Base-by-base conservation (phyloP, 2,113 vertebrate species). In the Petrocephalus zakoni region DNA sequence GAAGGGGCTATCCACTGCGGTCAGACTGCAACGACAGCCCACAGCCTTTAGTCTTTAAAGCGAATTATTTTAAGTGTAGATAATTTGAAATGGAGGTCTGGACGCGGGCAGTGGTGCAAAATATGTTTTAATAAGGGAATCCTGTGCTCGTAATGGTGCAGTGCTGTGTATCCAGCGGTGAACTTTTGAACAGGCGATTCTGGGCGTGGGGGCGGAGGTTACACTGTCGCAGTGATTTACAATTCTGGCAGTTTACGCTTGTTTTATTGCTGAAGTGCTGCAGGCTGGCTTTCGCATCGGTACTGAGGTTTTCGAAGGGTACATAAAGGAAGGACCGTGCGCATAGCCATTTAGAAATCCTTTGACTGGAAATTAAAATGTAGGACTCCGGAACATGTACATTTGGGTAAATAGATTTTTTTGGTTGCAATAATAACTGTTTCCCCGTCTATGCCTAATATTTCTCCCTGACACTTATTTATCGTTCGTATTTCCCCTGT, bases 201-300 rank as follows among this genome's bases (percentile, higher is more conserved):
- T 78, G 72, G 81, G 81, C 81, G 46, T 47, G 37, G 81, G 81
- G 37, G 81, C 37, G 46, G 68, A 42, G 81, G 81, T 83, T 47
- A 83, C 81, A 42, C 46, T 83, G 81, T 83, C 81, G 81, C 81
- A 83, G 81, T 83, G 46, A 83, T 83, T 83, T 83, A 83, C 81
- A 83, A 83, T 83, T 47, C 72, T 19, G 29, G 17, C 72, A 78
- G 34, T 78, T 83, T 22, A 46, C 47, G 81, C 81, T 47, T 37
- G 49, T 83, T 22, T 83, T 83, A 83, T 47, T 83, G 37, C 37
- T 83, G 37, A 46, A 68, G 61, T 68, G 25, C 61, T 68, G 61
- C n/a, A 68, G 25, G 72, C 34, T 78, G 34, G 34, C 72, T 78
- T 34, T 37, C 4, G 29, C 68, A 37, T 75, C 34, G 5, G 68